These are phyloP conservation scores for Copidosoma floridanum DNA, from an alignment of 1,140 invertebrate species.

Conservation along the genomic window DNA sequence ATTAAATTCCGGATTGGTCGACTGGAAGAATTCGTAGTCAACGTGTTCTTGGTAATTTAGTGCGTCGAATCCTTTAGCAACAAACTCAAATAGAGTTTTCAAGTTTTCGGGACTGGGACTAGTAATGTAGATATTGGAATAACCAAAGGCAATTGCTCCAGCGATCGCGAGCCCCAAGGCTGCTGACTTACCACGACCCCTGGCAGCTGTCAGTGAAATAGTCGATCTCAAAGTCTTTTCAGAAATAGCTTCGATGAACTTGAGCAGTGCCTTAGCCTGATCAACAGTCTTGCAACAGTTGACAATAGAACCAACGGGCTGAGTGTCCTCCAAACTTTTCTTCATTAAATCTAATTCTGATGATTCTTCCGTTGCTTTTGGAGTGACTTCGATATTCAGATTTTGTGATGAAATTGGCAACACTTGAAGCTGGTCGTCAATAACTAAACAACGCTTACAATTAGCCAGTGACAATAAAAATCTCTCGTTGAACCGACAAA, in stretches of 20 bases:
- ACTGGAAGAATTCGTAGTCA: conserved; percentile 95
- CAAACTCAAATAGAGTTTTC: conserved; percentile 96
- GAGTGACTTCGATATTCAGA: conserved; percentile 72
- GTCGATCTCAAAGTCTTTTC: conserved; percentile 89
- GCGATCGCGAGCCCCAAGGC: conserved; percentile 93
- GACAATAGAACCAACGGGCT: conserved; percentile 87
- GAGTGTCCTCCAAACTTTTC: conserved; percentile 79
- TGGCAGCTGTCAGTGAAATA: conserved; percentile 91
- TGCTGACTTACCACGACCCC: conserved; percentile 98
- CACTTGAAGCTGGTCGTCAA: conserved; percentile 91
- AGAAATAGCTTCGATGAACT: conserved; percentile 92
- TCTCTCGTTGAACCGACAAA: conserved; percentile 94
- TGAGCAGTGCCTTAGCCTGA: conserved; percentile 88
- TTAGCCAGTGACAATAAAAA: conserved; percentile 90
- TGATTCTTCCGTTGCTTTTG: conserved; percentile 54
- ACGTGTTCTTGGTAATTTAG: conserved; percentile 95
- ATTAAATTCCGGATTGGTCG: conserved; percentile 94
- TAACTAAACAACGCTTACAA: conserved; percentile 84
- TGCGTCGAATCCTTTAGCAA: conserved; percentile 94
- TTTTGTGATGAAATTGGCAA: conserved; percentile 90
- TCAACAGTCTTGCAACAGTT: conserved; percentile 91
- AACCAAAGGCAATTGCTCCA: conserved; percentile 81
- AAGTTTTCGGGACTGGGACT: conserved; percentile 98
- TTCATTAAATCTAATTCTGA: conserved; percentile 71
- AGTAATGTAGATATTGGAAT: conserved; percentile 98